Base-by-base conservation (phyloP, 37 sponge, comb jelly and placozoan genomes). In the Spongilla lacustris region DNA sequence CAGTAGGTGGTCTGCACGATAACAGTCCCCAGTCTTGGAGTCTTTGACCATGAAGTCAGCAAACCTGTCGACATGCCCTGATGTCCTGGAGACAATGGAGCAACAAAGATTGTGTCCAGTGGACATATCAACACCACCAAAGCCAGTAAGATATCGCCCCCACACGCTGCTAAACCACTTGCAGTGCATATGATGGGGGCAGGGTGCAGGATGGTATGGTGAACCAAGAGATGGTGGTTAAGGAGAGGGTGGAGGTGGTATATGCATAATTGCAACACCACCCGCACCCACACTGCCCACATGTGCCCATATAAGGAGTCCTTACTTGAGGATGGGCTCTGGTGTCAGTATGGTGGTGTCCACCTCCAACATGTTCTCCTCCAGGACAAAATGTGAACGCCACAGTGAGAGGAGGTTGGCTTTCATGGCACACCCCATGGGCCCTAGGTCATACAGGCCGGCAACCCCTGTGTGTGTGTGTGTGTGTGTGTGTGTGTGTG, bases 31-130 rank as follows among this genome's bases (percentile, higher is more conserved):
- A 29, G 96, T 97, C 74, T 85, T 81, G 6, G 87, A 68, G 77
- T 98, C 99, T 79, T 95, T 96, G 58, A 98, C 99, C 97, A 98
- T 95, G 81, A 89, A 85, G 74, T 98, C 99, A 80, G 91, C 81
- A 76, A 98, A 98, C 81, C 93, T 49, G 25, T 98, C 99, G 28
- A 89, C 92, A 70, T 98, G 99, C 0, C 99, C 99, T 8, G 97
- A 97, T 10, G 97, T 90, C 35, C 98, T 90, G 36, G 25, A 38
- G 25, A 67, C n/a, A 28, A 49, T 9, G n/a, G n/a, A n/a, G n/a
- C n/a, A n/a, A n/a, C n/a, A n/a, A n/a, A n/a, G n/a, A n/a, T n/a
- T n/a, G n/a, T n/a, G n/a, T n/a, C n/a, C n/a, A n/a, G n/a, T n/a
- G n/a, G n/a, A n/a, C n/a, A n/a, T n/a, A n/a, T n/a, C n/a, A n/a